Evolutionary conservation across 2,888 invertebrate species (phyloP), one percentile per base, ranked within the genome.

Genomic region (Onchidella celtica): DNA sequence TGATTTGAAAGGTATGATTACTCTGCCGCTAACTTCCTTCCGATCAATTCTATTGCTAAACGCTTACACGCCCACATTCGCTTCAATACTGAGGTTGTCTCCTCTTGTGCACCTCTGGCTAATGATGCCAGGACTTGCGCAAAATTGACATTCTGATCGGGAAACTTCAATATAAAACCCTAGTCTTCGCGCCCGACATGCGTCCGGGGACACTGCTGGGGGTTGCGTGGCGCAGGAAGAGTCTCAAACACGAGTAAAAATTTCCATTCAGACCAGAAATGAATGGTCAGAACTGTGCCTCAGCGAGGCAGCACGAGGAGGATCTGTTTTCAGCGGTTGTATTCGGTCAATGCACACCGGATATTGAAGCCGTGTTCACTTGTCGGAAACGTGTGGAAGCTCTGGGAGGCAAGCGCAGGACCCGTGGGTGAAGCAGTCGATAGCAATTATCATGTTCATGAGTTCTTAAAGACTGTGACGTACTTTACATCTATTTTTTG

Each of bases 271-370:
- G 72, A 72, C 47, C n/a, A n/a, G n/a, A n/a, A n/a, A n/a, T 11
- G 72, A 72, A 57, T 34, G 47, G 72, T 72, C 34, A 55, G 32
- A 72, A 55, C 34, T 34, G 32, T 55, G 72, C 34, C 55, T 72
- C 47, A 34, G 14, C 32, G 34, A 55, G 55, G 9, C 57, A n/a
- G 32, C 29, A 32, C 32, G 34, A 32, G 57, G n/a, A 34, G 14
- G 57, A 57, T 17, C 57, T 32, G 72, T 72, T 72, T 70, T 72
- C 57, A 34, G n/a, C 57, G 27, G 32, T 17, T 57, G 32, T 34
- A 32, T 55, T 72, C 34, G 72, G 72, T 72, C 57, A 72, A 57
- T 72, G 34, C 55, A 57, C 72, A 72, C 72, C 72, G 72, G 72
- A 72, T 72, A 72, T 72, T 72, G 57, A 57, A 57, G 21, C 72